These are phyloP conservation scores for Drosophila parthenogenetica DNA, from an alignment of 2,888 invertebrate genomes.

Conservation along the genomic window DNA sequence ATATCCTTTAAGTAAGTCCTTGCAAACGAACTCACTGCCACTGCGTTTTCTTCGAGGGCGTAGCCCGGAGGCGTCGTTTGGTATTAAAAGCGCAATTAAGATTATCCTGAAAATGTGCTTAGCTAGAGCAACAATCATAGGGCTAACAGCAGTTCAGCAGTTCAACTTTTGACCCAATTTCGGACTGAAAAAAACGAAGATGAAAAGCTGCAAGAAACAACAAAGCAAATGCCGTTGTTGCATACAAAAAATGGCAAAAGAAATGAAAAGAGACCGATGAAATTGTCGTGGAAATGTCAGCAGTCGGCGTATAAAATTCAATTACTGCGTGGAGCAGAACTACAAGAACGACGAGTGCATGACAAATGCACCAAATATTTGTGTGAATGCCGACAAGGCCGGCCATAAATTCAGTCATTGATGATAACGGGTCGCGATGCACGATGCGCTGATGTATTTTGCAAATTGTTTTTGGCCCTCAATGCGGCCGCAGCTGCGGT, in stretches of 20 bases:
- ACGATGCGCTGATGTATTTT: slow-evolving; percentile 47
- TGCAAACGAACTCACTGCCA: slow-evolving; percentile 69
- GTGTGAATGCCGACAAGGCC: slow-evolving; percentile 52
- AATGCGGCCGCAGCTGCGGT: slow-evolving; percentile 18
- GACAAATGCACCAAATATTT: slow-evolving; percentile 58
- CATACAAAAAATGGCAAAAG: slow-evolving; percentile 11
- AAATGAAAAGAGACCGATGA: slow-evolving; percentile 1
- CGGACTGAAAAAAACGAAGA: slow-evolving; percentile 12
- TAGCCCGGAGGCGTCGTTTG: background rate
- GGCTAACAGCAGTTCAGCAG: slow-evolving; percentile 41
- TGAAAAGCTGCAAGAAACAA: slow-evolving; percentile 7
- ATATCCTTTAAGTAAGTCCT: slow-evolving; percentile 59
- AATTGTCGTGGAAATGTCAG: slow-evolving; percentile 36
- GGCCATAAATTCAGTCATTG: slow-evolving; percentile 62
- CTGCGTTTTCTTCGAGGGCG: background rate
- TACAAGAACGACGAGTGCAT: slow-evolving; percentile 15
- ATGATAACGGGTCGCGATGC: slow-evolving; percentile 69
- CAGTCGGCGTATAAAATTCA: slow-evolving; percentile 59
- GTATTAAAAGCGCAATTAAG: slow-evolving; percentile 59
- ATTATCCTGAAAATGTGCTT: slow-evolving; percentile 62
- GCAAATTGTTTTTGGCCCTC: slow-evolving; percentile 55
- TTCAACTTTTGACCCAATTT: slow-evolving; percentile 68
- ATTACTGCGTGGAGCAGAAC: slow-evolving; percentile 42
- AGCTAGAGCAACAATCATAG: slow-evolving; percentile 39
- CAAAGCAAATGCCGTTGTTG: slow-evolving; percentile 8